Percentiles rank a stretch among this genome's conserved stretches.
Evolutionary conservation across 2,113 vertebrate genomes (phyloP).

Genomic region (Carollia perspicillata): DNA sequence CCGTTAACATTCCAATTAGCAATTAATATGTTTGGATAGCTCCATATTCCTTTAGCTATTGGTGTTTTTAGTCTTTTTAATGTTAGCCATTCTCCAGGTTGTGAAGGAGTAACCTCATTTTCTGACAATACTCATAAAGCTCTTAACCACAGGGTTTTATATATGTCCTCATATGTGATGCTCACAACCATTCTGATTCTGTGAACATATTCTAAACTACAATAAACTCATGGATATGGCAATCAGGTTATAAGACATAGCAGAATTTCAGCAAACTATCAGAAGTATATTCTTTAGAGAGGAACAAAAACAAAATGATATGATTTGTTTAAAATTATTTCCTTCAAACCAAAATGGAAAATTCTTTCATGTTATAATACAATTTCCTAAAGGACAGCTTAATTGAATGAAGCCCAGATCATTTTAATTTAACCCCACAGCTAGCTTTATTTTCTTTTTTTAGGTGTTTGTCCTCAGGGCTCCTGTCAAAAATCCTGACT

Average conservation of each 20-base stretch:
- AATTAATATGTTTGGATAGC: background rate
- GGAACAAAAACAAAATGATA: background rate
- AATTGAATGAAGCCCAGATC: conserved; percentile 13
- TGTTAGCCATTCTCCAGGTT: background rate
- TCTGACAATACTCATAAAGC: background rate
- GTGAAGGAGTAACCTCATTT: background rate
- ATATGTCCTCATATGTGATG: background rate
- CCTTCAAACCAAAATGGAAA: conserved; percentile 32
- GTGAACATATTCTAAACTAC: background rate
- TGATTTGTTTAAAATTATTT: conserved; percentile 4
- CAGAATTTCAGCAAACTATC: background rate
- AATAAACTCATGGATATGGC: background rate
- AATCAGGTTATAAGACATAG: background rate
- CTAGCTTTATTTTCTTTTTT: background rate
- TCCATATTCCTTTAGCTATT: background rate
- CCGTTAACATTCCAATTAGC: background rate
- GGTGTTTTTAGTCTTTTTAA: background rate
- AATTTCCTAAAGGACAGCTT: background rate
- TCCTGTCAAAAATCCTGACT: conserved; percentile 70
- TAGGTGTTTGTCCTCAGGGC: conserved; percentile 60
- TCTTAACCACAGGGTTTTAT: background rate
- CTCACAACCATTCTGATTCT: background rate
- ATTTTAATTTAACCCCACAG: conserved; percentile 22
- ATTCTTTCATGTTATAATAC: background rate
- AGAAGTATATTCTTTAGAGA: background rate